Conservation (phyloP, 2,797 vertebrate genomes). For the Mormyrops attenuatus region DNA sequence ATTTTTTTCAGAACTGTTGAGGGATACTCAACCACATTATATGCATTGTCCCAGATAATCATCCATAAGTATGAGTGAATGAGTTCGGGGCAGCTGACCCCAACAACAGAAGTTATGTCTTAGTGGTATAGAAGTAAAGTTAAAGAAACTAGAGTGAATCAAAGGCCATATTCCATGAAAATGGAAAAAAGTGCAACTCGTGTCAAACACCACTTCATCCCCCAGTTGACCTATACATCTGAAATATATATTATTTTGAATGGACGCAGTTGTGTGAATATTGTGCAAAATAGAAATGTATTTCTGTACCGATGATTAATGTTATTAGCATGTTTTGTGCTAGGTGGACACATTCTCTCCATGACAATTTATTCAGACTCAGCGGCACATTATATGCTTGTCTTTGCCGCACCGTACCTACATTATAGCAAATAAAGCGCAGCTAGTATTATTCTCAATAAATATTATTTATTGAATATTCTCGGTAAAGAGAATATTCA, state of each 20-base stretch:
- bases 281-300: neutral
- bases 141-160: neutral
- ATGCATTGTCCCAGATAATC: neutral
- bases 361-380: neutral
- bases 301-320: neutral
- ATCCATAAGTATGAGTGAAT: neutral
- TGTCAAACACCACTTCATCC: neutral
- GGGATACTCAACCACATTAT: neutral
- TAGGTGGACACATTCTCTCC: neutral
- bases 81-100: neutral
- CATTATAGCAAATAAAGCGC: neutral
- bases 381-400: neutral
- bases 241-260: neutral
- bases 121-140: neutral
- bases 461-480: neutral
- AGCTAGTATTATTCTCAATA: neutral
- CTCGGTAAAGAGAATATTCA: neutral
- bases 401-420: neutral
- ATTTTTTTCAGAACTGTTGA: neutral
- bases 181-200: neutral
- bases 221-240: neutral
- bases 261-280: neutral
- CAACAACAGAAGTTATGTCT: neutral
- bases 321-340: neutral
- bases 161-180: neutral